phyloP scores from a whole-genome alignment of 2,888 invertebrate species.

The Tinea semifulvella region DNA sequence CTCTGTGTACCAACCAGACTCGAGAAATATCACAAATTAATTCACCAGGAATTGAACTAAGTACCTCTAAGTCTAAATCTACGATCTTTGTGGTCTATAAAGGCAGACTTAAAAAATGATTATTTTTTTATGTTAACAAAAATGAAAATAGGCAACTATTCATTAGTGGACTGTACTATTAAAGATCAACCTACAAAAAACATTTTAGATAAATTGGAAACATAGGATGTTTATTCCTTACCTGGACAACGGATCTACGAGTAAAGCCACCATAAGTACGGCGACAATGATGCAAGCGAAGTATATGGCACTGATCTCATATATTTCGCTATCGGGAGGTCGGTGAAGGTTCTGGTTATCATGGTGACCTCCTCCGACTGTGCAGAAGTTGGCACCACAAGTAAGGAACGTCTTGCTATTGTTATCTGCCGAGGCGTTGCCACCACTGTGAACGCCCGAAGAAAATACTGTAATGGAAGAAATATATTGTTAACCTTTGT shows the following conservation, averaged over 20 bases:
- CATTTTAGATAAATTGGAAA: too few species aligned
- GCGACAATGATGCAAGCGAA: slow-evolving; percentile 87
- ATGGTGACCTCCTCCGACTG: slow-evolving; percentile 69
- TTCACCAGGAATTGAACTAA: too few species aligned
- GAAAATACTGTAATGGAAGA: slow-evolving; percentile 71
- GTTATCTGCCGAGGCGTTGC: slow-evolving; percentile 40
- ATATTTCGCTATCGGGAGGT: slow-evolving; percentile 86
- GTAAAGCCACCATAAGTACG: slow-evolving; percentile 83
- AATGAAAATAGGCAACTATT: too few species aligned
- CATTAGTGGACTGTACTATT: too few species aligned
- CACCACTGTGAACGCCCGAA: slow-evolving; percentile 75
- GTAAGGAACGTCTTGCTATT: slow-evolving; percentile 60
- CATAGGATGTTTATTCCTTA: too few species aligned
- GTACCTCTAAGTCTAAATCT: too few species aligned
- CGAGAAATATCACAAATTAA: too few species aligned
- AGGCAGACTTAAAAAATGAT: too few species aligned
- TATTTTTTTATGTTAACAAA: too few species aligned
- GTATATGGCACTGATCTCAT: slow-evolving; percentile 89
- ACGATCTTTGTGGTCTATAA: too few species aligned
- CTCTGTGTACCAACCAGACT: too few species aligned
- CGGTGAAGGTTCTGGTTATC: slow-evolving; percentile 80
- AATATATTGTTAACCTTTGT: background rate
- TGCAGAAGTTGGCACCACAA: slow-evolving; percentile 87
- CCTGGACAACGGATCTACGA: slow-evolving; percentile 91
- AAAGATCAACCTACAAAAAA: too few species aligned